Evolutionary conservation across 2,113 vertebrate species (phyloP).

Genomic region (Diadophis punctatus): DNA sequence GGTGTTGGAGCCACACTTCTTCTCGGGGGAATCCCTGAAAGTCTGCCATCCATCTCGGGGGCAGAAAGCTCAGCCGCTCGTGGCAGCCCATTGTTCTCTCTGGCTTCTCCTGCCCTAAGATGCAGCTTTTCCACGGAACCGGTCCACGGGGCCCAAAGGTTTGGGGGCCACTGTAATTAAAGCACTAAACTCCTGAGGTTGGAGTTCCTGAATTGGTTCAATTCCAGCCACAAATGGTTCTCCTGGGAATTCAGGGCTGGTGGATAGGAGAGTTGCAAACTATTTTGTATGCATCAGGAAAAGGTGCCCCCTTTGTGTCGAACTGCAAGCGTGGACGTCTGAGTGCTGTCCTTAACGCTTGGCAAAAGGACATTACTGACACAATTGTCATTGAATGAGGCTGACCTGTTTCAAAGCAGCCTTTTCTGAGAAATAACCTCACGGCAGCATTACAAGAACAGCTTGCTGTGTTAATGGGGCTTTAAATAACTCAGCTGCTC

Average conservation of each 20-base stretch:
- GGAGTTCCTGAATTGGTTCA: background rate
- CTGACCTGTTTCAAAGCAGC: conserved; percentile 33
- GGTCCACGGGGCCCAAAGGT: too few relatives aligned
- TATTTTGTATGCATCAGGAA: conserved; percentile 10
- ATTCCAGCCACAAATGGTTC: too few relatives aligned
- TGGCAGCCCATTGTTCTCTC: background rate
- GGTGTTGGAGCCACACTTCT: background rate
- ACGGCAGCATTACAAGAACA: conserved; percentile 7
- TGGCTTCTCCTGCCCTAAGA: background rate
- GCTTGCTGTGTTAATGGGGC: conserved; percentile 15
- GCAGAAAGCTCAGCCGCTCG: accelerated
- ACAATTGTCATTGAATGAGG: background rate
- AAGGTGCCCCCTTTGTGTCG: conserved; percentile 15
- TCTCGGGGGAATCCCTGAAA: background rate
- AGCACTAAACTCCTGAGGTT: background rate
- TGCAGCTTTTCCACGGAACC: background rate
- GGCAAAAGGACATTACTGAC: conserved; percentile 40
- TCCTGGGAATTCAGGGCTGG: background rate
- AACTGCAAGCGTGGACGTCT: conserved; percentile 3
- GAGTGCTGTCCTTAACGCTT: background rate
- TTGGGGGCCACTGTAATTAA: background rate
- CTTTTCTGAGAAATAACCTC: conserved; percentile 39
- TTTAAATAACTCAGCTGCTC: background rate
- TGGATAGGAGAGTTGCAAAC: conserved; percentile 29
- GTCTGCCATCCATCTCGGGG: background rate